Base-by-base conservation (phyloP, 2,797 vertebrate genomes). In the Distichodus sexfasciatus region DNA sequence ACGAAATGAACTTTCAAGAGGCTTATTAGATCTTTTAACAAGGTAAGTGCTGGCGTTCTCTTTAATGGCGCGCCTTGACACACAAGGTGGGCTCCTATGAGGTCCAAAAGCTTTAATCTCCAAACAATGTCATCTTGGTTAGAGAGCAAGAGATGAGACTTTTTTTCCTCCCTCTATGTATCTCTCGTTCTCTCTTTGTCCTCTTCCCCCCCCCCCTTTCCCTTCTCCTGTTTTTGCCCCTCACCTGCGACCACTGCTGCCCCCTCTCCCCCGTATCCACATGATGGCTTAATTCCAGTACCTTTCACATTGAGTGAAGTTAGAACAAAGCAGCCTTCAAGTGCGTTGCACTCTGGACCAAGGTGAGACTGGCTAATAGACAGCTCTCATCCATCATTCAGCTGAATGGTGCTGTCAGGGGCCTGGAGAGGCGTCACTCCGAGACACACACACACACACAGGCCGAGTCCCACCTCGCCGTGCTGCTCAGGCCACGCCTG, bases 351-450 rank as follows among this genome's bases (percentile, higher is more conserved):
- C 81, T 71, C 75, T 83, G 89, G 89, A 91, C 89, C 90, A 86
- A 89, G 89, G 88, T 91, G 89, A 90, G 84, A 83, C 78, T 81
- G 66, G 85, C 90, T 91, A 92, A 91, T 90, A 89, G 89, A 92
- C 90, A 90, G 85, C 87, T 81, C 88, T 90, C 91, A 91, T 92
- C 88, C 88, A 91, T 91, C 91, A 92, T 90, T 84, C 86, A 76
- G 82, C 86, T 85, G 76, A 80, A 83, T 84, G 83, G 83, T 86
- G 76, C 88, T 90, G 89, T 89, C 89, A 91, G 82, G 75, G 74
- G 83, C 85, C 84, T 79, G 55, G 80, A 76, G 88, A 88, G 89
- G 82, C 76, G 77, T 79, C 77, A 79, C 75, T 79, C 77, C 17
- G 46, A 23, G 40, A 43, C 74, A 57, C 77, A 79, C 75, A 76